Evolutionary conservation across 2,113 vertebrate genomes (phyloP).

Genomic region (Erythrolamprus reginae): DNA sequence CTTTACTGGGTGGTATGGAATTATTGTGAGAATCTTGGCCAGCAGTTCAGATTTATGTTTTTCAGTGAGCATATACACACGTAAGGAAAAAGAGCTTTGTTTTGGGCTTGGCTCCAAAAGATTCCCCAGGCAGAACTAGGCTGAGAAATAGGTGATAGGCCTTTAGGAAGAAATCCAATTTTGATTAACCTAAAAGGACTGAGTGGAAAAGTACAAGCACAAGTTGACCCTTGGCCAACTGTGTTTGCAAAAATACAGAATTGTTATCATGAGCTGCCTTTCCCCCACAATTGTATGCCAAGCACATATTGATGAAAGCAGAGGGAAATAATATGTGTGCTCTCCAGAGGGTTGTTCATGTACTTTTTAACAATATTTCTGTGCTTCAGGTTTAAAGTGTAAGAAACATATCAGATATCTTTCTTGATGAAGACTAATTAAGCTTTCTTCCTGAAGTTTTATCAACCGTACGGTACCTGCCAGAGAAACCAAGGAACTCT

Average conservation of each 20-base stretch:
- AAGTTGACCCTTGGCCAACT: neutral
- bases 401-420: neutral
- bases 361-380: neutral
- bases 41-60: neutral
- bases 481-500: neutral
- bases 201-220: rapidly evolving
- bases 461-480: neutral
- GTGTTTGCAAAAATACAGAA: neutral
- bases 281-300: neutral
- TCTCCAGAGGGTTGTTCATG: neutral
- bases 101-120: neutral
- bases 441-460: neutral
- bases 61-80: neutral
- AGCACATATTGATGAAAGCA: neutral
- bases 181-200: neutral
- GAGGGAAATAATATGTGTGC: neutral
- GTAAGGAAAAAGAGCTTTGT: neutral
- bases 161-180: neutral
- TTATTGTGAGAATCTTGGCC: neutral
- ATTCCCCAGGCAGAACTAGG: neutral
- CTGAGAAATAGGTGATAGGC: neutral
- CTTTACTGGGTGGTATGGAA: neutral
- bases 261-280: neutral
- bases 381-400: neutral
- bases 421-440: neutral